phyloP scores from a whole-genome alignment of 2,797 vertebrate species.

The Zenarchopterus dispar region DNA sequence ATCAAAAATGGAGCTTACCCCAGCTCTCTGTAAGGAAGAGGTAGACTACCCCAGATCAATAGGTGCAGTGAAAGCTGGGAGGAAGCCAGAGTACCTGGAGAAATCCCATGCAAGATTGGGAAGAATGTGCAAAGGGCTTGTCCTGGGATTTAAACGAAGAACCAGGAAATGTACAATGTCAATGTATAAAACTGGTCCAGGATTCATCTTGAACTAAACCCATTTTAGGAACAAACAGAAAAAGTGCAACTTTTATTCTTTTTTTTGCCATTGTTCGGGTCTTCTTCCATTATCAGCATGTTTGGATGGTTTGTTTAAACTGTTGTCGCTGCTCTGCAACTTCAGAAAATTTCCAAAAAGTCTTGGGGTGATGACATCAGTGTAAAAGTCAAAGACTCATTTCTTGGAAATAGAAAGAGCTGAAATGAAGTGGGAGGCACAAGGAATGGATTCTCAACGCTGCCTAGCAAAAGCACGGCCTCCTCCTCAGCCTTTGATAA shows the following conservation, averaged over 20 bases:
- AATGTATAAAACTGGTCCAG: too few relatives aligned
- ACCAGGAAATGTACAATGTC: too few relatives aligned
- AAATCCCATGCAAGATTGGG: too few relatives aligned
- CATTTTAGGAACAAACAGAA: neutral
- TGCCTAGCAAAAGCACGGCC: slow-evolving; percentile 39
- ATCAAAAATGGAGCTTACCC: too few relatives aligned
- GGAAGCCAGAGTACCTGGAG: too few relatives aligned
- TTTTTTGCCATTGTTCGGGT: neutral
- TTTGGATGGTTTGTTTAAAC: slow-evolving; percentile 17
- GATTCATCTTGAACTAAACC: neutral
- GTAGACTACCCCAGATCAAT: too few relatives aligned
- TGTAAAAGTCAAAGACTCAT: slow-evolving; percentile 62
- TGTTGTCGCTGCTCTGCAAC: slow-evolving; percentile 24
- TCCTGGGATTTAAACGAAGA: too few relatives aligned
- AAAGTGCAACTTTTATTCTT: neutral
- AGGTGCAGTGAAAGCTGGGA: too few relatives aligned
- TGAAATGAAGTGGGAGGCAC: slow-evolving; percentile 66
- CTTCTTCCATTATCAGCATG: neutral
- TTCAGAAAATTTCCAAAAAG: slow-evolving; percentile 23
- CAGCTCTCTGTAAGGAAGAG: too few relatives aligned
- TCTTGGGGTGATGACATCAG: slow-evolving; percentile 35
- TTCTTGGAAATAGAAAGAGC: slow-evolving; percentile 66
- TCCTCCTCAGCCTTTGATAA: slow-evolving; percentile 63
- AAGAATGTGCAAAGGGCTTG: too few relatives aligned
- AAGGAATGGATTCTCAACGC: slow-evolving; percentile 75